phyloP scores from a whole-genome alignment of 2,888 invertebrate species.

The Bugulina stolonifera region DNA sequence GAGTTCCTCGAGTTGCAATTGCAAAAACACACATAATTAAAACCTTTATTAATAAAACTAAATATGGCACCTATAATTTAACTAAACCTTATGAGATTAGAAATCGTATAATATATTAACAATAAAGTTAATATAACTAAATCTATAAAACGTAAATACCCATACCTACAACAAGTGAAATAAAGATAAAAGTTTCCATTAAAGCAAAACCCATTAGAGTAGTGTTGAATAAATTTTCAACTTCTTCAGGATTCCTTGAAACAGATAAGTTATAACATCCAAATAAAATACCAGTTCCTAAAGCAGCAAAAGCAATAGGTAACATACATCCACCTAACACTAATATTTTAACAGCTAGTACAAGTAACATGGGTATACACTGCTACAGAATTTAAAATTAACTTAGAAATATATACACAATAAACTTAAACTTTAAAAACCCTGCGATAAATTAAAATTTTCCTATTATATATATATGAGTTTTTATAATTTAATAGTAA shows the following conservation, averaged over 20 bases:
- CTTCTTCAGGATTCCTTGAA: neutral
- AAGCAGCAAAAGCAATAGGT: too few relatives aligned
- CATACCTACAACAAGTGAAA: neutral
- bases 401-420: neutral
- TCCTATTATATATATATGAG: neutral
- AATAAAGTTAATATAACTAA: neutral
- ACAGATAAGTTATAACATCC: neutral
- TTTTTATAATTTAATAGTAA: too few relatives aligned
- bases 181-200: neutral
- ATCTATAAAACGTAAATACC: neutral
- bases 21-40: too few relatives aligned
- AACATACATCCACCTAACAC: neutral
- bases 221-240: neutral
- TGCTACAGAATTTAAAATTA: neutral
- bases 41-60: too few relatives aligned
- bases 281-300: neutral
- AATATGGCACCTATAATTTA: too few relatives aligned
- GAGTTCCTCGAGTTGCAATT: too few relatives aligned
- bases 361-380: neutral
- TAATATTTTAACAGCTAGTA: neutral
- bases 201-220: neutral
- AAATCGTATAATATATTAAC: too few relatives aligned
- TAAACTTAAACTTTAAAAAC: too few relatives aligned
- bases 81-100: too few relatives aligned
- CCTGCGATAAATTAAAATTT: neutral